A percentile compares a stretch with the other conserved stretches of the same genome.
These are phyloP conservation scores for Malachius bipustulatus DNA, from an alignment of 2,888 invertebrate genomes.

Conservation along the genomic window DNA sequence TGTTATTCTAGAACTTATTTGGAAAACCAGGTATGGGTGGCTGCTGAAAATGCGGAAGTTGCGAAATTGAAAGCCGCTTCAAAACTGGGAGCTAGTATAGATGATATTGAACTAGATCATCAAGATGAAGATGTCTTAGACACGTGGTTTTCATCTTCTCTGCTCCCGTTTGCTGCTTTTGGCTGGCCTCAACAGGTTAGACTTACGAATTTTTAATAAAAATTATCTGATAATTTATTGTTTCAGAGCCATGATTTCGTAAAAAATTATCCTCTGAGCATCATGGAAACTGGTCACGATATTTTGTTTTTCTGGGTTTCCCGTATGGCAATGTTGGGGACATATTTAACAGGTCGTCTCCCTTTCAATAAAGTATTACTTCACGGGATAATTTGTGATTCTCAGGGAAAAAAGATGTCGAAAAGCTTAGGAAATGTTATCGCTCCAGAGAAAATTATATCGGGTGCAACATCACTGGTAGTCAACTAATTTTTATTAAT, in stretches of 20 bases:
- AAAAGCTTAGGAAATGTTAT: conserved; percentile 97
- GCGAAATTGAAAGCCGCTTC: conserved; percentile 68
- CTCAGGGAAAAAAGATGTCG: conserved; percentile 98
- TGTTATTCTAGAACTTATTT: conserved; percentile 22
- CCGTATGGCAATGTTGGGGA: conserved; percentile 96
- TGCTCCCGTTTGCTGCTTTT: conserved; percentile 93
- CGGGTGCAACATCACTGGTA: conserved; percentile 70
- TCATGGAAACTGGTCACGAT: conserved; percentile 95
- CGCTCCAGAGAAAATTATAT: conserved; percentile 92
- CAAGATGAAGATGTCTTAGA: conserved; percentile 96
- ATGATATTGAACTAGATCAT: conserved; percentile 43
- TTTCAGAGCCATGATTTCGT: conserved; percentile 43
- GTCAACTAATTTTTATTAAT: not conserved
- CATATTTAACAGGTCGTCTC: conserved; percentile 66
- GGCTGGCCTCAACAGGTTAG: conserved; percentile 81
- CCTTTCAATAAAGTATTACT: conserved; percentile 91
- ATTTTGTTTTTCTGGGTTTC: conserved; percentile 99
- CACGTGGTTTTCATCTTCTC: conserved; percentile 97
- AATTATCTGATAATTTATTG: conserved; percentile 8
- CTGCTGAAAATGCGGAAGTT: conserved; percentile 46
- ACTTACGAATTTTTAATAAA: not conserved
- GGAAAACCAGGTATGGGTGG: conserved; percentile 30
- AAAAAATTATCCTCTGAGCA: conserved; percentile 65
- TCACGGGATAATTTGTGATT: conserved; percentile 95
- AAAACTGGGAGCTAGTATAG: conserved; percentile 45